Conservation (phyloP, 2,888 invertebrate species). For the Microctonus aethiopoides region DNA sequence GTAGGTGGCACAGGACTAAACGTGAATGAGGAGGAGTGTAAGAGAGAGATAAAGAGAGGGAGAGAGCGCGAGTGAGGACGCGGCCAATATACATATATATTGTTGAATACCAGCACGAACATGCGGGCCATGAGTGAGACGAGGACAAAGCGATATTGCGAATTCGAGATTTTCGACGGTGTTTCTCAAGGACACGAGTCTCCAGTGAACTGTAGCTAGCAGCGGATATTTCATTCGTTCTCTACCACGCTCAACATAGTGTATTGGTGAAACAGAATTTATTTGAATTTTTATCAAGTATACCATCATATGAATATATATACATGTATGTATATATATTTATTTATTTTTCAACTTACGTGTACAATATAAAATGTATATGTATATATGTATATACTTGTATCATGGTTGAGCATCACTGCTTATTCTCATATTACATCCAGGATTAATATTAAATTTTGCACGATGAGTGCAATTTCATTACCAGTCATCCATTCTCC, state of each 20-base stretch:
- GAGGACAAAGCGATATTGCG: conserved; percentile 37
- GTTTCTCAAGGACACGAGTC: conserved; percentile 30
- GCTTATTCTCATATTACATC: conserved; percentile 45
- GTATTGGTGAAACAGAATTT: conserved; percentile 22
- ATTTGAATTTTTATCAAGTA: conserved; percentile 7
- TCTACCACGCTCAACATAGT: conserved; percentile 12
- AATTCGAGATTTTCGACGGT: conserved; percentile 36
- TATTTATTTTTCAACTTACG: neutral
- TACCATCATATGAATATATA: conserved; percentile 3
- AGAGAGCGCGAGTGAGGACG: conserved; percentile 37
- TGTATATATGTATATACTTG: neutral
- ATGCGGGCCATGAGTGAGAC: conserved; percentile 36
- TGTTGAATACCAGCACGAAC: conserved; percentile 8
- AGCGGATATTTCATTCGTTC: neutral
- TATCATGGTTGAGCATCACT: neutral
- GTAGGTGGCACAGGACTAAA: conserved; percentile 64
- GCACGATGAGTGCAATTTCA: conserved; percentile 64
- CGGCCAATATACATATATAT: conserved; percentile 15
- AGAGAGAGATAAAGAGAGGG: conserved; percentile 34
- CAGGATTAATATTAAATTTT: conserved; percentile 65
- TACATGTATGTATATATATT: too few relatives aligned
- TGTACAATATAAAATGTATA: neutral
- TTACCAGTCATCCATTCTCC: conserved; percentile 49
- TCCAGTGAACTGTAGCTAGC: conserved; percentile 7
- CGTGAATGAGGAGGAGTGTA: conserved; percentile 40